These are phyloP conservation scores for Pollimyrus isidori DNA, from an alignment of 2,113 vertebrate species.

Conservation along the genomic window DNA sequence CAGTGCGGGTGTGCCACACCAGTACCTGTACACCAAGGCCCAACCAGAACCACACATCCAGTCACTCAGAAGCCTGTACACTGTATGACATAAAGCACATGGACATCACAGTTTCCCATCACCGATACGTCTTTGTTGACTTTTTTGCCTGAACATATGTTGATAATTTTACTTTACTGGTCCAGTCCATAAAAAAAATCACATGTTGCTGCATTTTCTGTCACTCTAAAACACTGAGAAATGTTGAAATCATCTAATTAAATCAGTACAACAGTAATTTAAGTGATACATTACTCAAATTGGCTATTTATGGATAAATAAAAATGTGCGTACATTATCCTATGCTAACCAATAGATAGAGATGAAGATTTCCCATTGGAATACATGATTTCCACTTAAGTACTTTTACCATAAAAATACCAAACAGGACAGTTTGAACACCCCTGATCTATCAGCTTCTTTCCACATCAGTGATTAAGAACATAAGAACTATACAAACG, in stretches of 20 bases:
- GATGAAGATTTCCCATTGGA: too few relatives aligned
- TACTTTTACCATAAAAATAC: not conserved
- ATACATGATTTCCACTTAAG: too few relatives aligned
- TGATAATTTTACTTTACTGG: not conserved
- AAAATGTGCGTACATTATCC: not conserved
- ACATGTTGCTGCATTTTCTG: not conserved
- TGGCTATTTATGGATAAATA: not conserved
- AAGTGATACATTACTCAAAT: not conserved
- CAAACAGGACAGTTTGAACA: not conserved
- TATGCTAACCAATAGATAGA: not conserved
- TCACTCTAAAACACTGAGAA: not conserved
- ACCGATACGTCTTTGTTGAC: not conserved
- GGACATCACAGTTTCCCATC: not conserved
- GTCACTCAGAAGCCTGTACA: not conserved
- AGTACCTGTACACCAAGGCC: constrained; percentile 60
- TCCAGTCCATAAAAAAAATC: not conserved
- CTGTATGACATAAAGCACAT: not conserved
- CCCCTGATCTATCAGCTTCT: not conserved
- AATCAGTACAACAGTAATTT: not conserved
- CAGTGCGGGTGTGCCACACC: constrained; percentile 86
- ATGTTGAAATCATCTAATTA: not conserved
- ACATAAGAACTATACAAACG: too few relatives aligned
- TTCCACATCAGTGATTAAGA: not conserved
- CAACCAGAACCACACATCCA: not conserved
- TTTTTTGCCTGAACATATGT: not conserved